Conservation (phyloP, 2,797 vertebrate species). For the Scarus forsteni region DNA sequence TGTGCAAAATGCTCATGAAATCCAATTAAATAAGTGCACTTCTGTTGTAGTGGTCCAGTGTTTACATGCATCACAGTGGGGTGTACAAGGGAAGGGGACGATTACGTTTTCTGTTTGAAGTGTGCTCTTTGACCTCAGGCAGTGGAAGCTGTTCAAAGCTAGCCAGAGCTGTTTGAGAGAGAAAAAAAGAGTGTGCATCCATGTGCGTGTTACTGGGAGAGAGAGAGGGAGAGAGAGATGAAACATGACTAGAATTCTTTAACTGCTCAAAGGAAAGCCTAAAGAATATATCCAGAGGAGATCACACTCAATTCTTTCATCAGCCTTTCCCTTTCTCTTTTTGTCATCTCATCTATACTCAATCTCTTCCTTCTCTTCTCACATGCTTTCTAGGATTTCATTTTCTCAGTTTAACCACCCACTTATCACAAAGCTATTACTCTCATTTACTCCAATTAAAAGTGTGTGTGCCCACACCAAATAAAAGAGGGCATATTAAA, state of each 20-base stretch:
- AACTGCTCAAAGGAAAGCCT: conserved; percentile 16
- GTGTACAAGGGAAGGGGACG: background rate
- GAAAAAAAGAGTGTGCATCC: background rate
- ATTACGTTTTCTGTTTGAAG: conserved; percentile 42
- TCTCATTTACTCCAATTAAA: conserved; percentile 32
- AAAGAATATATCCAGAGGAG: conserved; percentile 18
- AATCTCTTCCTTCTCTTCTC: background rate
- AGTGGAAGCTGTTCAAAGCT: conserved; percentile 50
- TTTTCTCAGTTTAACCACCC: background rate
- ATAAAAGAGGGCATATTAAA: conserved; percentile 25
- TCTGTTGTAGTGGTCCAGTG: background rate
- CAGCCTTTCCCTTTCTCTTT: background rate
- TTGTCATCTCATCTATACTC: conserved; percentile 1
- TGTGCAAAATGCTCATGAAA: background rate
- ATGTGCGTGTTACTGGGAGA: background rate
- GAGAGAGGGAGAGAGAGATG: conserved; percentile 11
- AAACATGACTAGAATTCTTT: conserved; percentile 50
- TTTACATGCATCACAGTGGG: conserved; percentile 22
- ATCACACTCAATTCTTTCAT: conserved; percentile 22
- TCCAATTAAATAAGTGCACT: background rate
- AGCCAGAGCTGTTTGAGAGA: conserved; percentile 16
- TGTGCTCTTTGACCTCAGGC: conserved; percentile 57
- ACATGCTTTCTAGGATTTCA: conserved; percentile 16
- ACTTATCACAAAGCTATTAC: background rate
- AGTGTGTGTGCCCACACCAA: conserved; percentile 21